Evolutionary conservation across 1,140 invertebrate species (phyloP), one percentile per base, ranked within the genome.

Genomic region (Lysiphlebus fabarum): DNA sequence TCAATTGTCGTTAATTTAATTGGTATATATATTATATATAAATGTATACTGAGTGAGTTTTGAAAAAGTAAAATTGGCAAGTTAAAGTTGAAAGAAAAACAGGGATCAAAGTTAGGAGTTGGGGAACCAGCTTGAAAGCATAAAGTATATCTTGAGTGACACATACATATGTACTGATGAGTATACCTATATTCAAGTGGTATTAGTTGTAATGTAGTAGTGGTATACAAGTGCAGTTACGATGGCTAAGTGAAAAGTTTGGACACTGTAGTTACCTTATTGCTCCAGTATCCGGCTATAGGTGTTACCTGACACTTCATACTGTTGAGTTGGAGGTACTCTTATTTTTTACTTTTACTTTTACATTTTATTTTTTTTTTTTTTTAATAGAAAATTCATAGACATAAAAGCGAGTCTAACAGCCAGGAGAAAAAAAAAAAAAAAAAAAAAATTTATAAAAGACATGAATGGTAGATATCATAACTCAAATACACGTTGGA

Each of bases 161-260:
- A 7, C 44, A 45, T 7, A 45, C 8, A 34, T 50, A 45, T 17
- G 44, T 45, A 45, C 44, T n/a, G 3, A 6, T 17, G 14, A 5
- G 14, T 17, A 45, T 45, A 45, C 2, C 2, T 45, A 6, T 45
- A 7, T 14, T 3, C 44, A 7, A 6, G 44, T 45, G 1, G 44
- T 45, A 7, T n/a, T 17, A 45, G 44, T 17, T 4, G 40, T 41
- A 12, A 11, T 11, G 8, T 45, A 47, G 55, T 48, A 56, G 48
- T 49, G 56, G 10, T 34, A 14, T 17, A 33, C n/a, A 12, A 51
- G 49, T 37, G 49, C 9, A 34, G 6, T 14, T 8, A n/a, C 36
- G 37, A 34, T 37, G 59, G 47, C 59, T 61, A 56, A 61, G 59
- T 61, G 59, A 61, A 61, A 61, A 61, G 59, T 56, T 61, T 61